Conservation (phyloP, 2,797 vertebrate genomes). For the Rhinoraja longicauda region DNA sequence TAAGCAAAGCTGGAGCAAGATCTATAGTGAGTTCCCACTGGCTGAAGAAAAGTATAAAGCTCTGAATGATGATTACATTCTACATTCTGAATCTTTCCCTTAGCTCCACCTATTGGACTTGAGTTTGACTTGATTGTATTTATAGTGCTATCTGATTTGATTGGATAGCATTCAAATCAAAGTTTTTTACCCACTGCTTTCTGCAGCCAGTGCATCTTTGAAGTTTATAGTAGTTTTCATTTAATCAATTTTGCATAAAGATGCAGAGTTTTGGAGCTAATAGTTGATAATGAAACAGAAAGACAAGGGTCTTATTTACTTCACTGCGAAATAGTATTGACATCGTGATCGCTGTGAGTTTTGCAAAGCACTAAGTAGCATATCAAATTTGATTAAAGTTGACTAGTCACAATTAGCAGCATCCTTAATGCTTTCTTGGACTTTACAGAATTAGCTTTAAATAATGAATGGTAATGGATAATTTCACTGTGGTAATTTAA, state of each 20-base stretch:
- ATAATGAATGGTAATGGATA: slow-evolving; percentile 49
- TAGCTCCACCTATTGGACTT: no score
- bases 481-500: slow-evolving; percentile 48
- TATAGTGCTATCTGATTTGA: no score
- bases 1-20: background rate
- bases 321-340: slow-evolving; percentile 8
- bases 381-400: background rate
- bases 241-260: background rate
- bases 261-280: background rate
- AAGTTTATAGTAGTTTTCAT: background rate
- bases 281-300: background rate
- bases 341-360: background rate
- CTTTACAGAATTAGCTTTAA: background rate
- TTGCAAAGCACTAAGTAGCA: background rate
- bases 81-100: background rate
- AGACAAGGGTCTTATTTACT: background rate
- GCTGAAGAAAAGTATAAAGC: background rate
- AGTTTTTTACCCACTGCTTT: no score
- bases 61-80: background rate
- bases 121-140: no score
- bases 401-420: background rate
- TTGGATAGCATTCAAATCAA: no score
- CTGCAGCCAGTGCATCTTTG: background rate
- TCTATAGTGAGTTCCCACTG: background rate
- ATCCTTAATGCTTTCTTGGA: background rate